Percentiles rank a stretch among this genome's conserved stretches.
These are phyloP conservation scores for Cirrhinus mrigala DNA, from an alignment of 2,797 vertebrate species.

Conservation along the genomic window DNA sequence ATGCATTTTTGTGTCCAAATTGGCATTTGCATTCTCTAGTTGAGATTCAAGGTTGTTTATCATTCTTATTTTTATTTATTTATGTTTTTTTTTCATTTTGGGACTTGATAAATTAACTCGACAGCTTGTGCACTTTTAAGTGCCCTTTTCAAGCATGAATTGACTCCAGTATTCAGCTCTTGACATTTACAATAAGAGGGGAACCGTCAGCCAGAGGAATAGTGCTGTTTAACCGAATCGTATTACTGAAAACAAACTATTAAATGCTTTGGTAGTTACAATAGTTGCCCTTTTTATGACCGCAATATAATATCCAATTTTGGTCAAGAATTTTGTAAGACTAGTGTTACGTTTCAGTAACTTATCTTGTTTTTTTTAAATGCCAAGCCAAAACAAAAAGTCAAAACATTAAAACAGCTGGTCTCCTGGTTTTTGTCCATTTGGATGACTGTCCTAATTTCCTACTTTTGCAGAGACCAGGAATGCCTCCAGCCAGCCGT, in stretches of 20 bases:
- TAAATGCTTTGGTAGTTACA: background rate
- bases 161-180: background rate
- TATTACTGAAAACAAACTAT: background rate
- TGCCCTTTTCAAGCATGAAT: background rate
- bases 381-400: background rate
- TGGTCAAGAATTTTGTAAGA: background rate
- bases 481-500: slow-evolving; percentile 91
- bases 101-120: background rate
- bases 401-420: background rate
- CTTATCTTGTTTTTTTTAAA: background rate
- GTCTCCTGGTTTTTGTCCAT: background rate
- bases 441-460: background rate
- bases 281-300: background rate
- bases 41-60: slow-evolving; percentile 11
- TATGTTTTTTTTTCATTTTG: background rate
- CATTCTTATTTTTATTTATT: background rate
- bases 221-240: background rate
- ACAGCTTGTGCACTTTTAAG: background rate
- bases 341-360: background rate
- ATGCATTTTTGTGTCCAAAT: background rate
- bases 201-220: background rate
- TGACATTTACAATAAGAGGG: background rate
- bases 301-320: background rate
- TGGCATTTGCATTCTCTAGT: background rate
- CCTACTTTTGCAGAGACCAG: slow-evolving; percentile 84